Base-by-base conservation (phyloP, 1,140 invertebrate species). In the Hesperophylax magnus region DNA sequence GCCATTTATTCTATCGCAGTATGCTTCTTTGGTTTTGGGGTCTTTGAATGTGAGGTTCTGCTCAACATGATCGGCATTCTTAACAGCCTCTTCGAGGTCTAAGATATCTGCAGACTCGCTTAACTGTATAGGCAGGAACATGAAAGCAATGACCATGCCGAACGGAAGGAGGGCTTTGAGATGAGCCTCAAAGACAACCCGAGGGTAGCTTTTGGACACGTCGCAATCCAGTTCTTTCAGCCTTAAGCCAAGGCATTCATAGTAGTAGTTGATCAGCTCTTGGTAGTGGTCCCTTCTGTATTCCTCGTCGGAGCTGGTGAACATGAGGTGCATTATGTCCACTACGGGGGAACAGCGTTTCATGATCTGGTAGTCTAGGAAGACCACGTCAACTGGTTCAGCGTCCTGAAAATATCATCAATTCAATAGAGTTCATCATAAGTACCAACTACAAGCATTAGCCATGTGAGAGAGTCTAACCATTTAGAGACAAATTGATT, bases 281-380 rank as follows among this genome's bases (percentile, higher is more conserved):
- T 34, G 18, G 18, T 60, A 72, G 34, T 79, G 67, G 17, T 72
- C 53, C 3, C 22, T 65, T 9, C 69, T 79, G 11, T 27, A 34
- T 1, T 17, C 34, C n/a, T 79, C 78, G 27, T 79, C 78, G 7
- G 69, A 61, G n/a, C 53, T 27, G 1, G 78, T 52, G 54, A 72
- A 79, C 7, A 79, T 17, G 39, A 79, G 20, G 20, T 79, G 67
- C 6, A 61, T n/a, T 3, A 79, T 60, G 34, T 79, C 78, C 5
- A 71, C 31, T 22, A 72, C 22, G 4, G 78, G 78, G 15, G 78
- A 79, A 17, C 52, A 54, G 31, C 61, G 67, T 6, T 58, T 27
- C 20, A 79, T 18, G 15, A 72, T 72, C 69, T 79, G 78, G 31
- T 61, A 79, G 31, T 79, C 78, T 14, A 79, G 18, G 14, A 71